Evolutionary conservation across 1,140 invertebrate genomes (phyloP).

Genomic region (Dufourea novaeangliae): DNA sequence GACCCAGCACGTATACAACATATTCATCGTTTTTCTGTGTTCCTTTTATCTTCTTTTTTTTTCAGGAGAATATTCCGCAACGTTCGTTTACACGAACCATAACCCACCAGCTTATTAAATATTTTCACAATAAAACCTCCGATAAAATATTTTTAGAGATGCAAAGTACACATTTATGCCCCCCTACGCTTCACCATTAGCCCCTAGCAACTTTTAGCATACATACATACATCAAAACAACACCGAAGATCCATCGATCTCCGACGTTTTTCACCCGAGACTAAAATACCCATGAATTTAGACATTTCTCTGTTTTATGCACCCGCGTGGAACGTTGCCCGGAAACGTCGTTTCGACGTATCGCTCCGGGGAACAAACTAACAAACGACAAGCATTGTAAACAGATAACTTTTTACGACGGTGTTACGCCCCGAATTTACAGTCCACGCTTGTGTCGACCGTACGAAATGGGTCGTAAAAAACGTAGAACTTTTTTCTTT

Average conservation of each 20-base stretch:
- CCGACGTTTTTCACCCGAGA: too few species aligned
- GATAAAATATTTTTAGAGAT: neutral
- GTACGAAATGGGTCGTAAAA: neutral
- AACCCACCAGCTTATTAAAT: neutral
- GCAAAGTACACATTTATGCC: neutral
- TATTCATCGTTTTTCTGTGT: slow-evolving; percentile 14
- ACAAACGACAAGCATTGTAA: neutral
- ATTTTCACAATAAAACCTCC: neutral
- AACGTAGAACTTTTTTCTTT: neutral
- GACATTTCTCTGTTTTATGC: neutral
- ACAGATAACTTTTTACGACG: slow-evolving; percentile 4
- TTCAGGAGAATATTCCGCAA: too few species aligned
- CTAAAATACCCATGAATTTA: too few species aligned
- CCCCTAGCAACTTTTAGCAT: too few species aligned
- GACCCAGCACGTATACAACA: neutral
- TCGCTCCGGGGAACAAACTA: neutral
- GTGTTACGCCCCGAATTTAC: neutral
- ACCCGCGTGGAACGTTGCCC: neutral
- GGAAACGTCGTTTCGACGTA: neutral
- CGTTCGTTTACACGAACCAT: too few species aligned
- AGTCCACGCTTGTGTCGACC: neutral
- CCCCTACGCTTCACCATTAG: neutral
- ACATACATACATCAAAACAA: too few species aligned
- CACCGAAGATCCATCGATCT: too few species aligned
- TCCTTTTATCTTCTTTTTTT: too few species aligned